Base-by-base conservation (phyloP, 2,888 invertebrate genomes). In the Rotaria macrura region DNA sequence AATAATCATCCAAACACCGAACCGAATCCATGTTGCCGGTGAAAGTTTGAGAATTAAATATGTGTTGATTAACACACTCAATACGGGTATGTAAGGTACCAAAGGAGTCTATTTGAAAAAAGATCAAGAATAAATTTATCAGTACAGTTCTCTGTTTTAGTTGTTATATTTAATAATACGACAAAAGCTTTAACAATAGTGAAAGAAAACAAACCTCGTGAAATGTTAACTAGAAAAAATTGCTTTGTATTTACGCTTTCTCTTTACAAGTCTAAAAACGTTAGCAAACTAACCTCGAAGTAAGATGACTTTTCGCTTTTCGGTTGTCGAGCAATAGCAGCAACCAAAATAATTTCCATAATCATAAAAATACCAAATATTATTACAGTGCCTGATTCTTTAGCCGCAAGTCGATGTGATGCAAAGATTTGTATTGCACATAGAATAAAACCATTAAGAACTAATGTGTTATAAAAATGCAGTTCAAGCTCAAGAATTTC, bases 31-130 rank as follows among this genome's bases (percentile, higher is more conserved):
- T 0, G 96, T 96, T 87, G 93, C 92, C 0, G 90, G 88, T 88
- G 94, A 94, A 88, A 96, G 92, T 90, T 95, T 93, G 86, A 95
- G 91, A 95, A 96, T 95, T 43, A 96, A 92, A 89, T 95, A 95
- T 85, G 95, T 92, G 89, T 96, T 96, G 79, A 94, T 92, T 88
- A 95, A 93, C 87, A 95, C 94, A 89, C 95, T 95, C 83, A 95
- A 88, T 57, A 94, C 94, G 0, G 96, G 96, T 85, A 96, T 90
- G 86, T 95, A 91, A 4, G 96, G 96, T 0, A 96, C 94, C n/a
- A 94, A 91, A 0, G 96, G 96, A 12, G 95, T 95, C 94, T 95
- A 88, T 20, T 10, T 12, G 17, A 55, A 55, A 25, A n/a, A 29
- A 2, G 25, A 54, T 6, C 23, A 54, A 6, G 3, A 54, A 25